Percentiles rank a stretch among this genome's conserved stretches.
These are phyloP conservation scores for Adelges cooleyi DNA, from an alignment of 1,140 invertebrate species.

Conservation along the genomic window DNA sequence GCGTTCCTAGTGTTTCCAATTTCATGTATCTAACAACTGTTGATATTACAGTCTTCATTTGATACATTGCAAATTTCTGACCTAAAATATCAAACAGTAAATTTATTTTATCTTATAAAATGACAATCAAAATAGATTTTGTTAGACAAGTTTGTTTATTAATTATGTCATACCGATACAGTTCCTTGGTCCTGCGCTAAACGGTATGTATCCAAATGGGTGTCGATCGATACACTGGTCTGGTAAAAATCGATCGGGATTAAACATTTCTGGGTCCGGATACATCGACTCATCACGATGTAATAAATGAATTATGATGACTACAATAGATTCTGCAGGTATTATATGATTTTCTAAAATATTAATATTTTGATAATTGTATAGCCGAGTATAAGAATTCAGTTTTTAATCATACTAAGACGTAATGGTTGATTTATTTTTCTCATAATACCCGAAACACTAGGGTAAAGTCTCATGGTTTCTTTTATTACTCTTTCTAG, in stretches of 20 bases:
- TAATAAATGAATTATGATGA: conserved; percentile 44
- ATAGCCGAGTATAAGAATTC: background rate
- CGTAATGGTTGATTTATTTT: background rate
- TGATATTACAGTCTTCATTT: conserved; percentile 43
- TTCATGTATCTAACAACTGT: conserved; percentile 36
- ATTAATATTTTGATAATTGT: background rate
- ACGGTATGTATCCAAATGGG: conserved; percentile 53
- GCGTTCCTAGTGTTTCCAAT: background rate
- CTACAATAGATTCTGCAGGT: conserved; percentile 39
- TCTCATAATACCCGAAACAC: conserved; percentile 46
- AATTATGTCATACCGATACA: conserved; percentile 57
- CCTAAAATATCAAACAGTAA: conserved; percentile 35
- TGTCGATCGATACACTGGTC: conserved; percentile 41
- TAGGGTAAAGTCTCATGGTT: conserved; percentile 46
- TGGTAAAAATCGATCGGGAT: conserved; percentile 62
- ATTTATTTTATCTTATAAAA: too few species aligned
- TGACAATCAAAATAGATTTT: too few species aligned
- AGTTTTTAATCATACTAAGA: background rate
- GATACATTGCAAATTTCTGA: conserved; percentile 41
- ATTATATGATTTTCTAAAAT: conserved; percentile 33
- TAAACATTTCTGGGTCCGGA: conserved; percentile 59
- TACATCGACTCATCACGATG: conserved; percentile 56
- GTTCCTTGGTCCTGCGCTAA: conserved; percentile 61
- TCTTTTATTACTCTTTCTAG: conserved; percentile 54
- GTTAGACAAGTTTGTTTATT: too few species aligned